These are phyloP conservation scores for Phyllostomus hastatus DNA, from an alignment of 2,113 vertebrate genomes.

Conservation along the genomic window DNA sequence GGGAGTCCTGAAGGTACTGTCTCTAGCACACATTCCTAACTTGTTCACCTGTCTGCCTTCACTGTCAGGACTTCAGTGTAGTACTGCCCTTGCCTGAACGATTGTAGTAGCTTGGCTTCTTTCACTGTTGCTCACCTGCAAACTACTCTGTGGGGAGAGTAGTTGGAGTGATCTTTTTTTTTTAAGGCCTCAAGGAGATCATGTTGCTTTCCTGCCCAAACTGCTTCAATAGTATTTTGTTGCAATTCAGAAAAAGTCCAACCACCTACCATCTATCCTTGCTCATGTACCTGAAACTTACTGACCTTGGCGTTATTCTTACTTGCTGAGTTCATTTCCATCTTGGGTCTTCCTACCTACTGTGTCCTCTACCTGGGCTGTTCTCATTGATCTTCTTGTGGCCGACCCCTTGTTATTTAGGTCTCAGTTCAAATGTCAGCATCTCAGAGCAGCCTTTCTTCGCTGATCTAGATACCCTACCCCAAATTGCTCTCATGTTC, in stretches of 20 bases:
- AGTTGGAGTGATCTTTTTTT: background rate
- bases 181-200: background rate
- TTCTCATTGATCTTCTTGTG: background rate
- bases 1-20: background rate
- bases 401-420: background rate
- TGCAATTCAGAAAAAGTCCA: background rate
- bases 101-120: background rate
- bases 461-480: background rate
- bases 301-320: background rate
- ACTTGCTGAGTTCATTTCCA: background rate
- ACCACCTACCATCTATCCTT: background rate
- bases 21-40: background rate
- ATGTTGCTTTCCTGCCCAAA: background rate
- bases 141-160: background rate
- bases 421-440: background rate
- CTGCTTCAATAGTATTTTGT: background rate
- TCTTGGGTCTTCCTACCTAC: background rate
- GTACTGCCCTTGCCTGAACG: background rate
- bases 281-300: background rate
- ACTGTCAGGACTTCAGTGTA: background rate
- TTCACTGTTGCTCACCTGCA: background rate
- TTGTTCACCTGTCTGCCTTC: background rate
- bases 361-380: background rate
- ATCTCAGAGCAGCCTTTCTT: background rate
- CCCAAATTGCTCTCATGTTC: background rate